A percentile compares a stretch with the other conserved stretches of the same genome.
Evolutionary conservation across 1,140 invertebrate species (phyloP).

Genomic region (Spodoptera litura): DNA sequence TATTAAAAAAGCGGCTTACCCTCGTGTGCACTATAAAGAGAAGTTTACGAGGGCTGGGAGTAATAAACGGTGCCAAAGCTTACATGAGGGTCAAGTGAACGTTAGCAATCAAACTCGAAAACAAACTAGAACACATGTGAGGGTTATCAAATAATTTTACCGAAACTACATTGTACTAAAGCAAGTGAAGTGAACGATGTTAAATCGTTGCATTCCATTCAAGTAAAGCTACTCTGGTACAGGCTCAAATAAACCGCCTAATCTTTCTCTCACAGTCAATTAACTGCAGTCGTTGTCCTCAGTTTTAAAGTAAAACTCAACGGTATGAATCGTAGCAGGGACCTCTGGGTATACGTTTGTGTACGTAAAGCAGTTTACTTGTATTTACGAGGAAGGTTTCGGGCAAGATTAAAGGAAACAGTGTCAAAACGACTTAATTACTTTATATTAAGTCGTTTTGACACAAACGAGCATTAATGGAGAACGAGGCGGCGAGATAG

Average conservation of each 20-base stretch:
- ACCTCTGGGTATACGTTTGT: constrained; percentile 25
- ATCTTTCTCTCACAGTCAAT: constrained; percentile 47
- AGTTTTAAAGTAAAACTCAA: constrained; percentile 42
- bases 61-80: constrained; percentile 59
- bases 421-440: constrained; percentile 68
- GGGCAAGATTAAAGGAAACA: constrained; percentile 61
- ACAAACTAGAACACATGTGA: constrained; percentile 47
- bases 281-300: constrained; percentile 39
- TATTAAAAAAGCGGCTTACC: constrained; percentile 64
- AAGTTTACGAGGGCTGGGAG: constrained; percentile 60
- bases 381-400: constrained; percentile 46
- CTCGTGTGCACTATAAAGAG: constrained; percentile 56
- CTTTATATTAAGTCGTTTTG: constrained; percentile 74
- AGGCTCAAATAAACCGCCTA: constrained; percentile 31
- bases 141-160: constrained; percentile 12
- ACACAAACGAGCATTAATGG: constrained; percentile 72
- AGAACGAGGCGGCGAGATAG: constrained; percentile 63
- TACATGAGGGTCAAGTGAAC: constrained; percentile 59
- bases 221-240: constrained; percentile 4
- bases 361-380: constrained; percentile 41
- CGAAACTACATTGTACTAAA: constrained; percentile 21
- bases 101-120: constrained; percentile 57
- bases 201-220: constrained; percentile 17
- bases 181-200: neutral
- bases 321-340: neutral